Base-by-base conservation (phyloP, 1,140 invertebrate genomes). In the Agraylea sexmaculata region DNA sequence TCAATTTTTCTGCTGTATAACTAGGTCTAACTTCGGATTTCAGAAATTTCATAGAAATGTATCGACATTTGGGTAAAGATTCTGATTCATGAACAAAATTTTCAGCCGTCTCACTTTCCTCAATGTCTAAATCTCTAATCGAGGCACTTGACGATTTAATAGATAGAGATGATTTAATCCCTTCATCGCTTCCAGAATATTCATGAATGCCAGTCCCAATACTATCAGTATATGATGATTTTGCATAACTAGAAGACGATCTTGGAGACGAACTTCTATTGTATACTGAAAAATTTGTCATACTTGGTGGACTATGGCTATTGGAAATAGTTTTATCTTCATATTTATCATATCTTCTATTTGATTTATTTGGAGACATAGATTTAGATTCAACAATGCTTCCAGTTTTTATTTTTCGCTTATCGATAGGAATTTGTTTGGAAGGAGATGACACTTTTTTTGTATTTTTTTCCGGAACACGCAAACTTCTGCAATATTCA, bases 1-100 rank as follows among this genome's bases (percentile, higher is more conserved):
- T 68, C 4, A 92, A 58, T 46, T 83, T 83, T 13, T 72, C 74
- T 7, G 85, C 69, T 13, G 74, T 79, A 53, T 88, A 90, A 54
- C 82, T 86, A 1, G 70, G 70, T 33, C 74, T 71, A 28, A 84
- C 68, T 53, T 84, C 78, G 1, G 62, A 65, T 48, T 66, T 68
- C 1, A 65, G 48, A 42, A 66, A 70, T 48, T 62, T 68, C 2
- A 68, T 31, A 7, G 32, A 33, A 0, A 37, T 43, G 30, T 43
- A 45, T 19, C 43, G 17, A 21, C 32, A 46, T 23, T 46, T 45
- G 10, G 37, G 34, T 5, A 49, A 29, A 1, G 42, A 30, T 8
- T 23, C 15, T 30, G 10, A 37, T 46, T 49, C 1, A 33, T 30
- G 17, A 39, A 66, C 65, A 36, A 61, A 66, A 49, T 50, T 64